These are phyloP conservation scores for Heterochromis multidens DNA, from an alignment of 2,113 vertebrate species.

Conservation along the genomic window DNA sequence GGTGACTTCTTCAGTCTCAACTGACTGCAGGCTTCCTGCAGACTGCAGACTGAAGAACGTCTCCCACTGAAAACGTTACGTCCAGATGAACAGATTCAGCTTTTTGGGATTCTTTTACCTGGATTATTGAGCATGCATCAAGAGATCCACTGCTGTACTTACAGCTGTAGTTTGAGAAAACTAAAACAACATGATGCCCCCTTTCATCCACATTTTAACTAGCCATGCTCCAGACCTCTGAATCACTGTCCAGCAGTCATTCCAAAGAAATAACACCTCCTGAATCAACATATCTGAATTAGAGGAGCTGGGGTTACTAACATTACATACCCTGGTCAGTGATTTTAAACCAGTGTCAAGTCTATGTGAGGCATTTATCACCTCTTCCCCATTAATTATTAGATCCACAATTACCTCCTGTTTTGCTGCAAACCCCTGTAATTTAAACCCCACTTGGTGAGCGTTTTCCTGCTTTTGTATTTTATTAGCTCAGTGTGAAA, in stretches of 20 bases:
- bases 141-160: too few relatives aligned
- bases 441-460: not conserved
- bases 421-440: not conserved
- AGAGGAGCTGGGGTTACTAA: too few relatives aligned
- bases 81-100: too few relatives aligned
- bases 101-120: too few relatives aligned
- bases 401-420: not conserved
- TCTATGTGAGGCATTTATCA: not conserved
- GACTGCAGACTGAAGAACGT: too few relatives aligned
- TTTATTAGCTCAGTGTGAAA: not conserved
- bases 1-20: too few relatives aligned
- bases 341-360: not conserved
- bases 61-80: too few relatives aligned
- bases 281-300: not conserved
- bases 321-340: not conserved
- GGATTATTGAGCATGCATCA: too few relatives aligned
- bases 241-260: not conserved
- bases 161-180: not conserved
- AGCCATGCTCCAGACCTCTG: not conserved
- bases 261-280: not conserved
- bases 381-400: not conserved
- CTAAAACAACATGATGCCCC: not conserved
- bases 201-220: not conserved
- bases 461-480: not conserved
- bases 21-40: too few relatives aligned